Evolutionary conservation across 2,113 vertebrate genomes (phyloP).

Genomic region (Colinus virginianus): DNA sequence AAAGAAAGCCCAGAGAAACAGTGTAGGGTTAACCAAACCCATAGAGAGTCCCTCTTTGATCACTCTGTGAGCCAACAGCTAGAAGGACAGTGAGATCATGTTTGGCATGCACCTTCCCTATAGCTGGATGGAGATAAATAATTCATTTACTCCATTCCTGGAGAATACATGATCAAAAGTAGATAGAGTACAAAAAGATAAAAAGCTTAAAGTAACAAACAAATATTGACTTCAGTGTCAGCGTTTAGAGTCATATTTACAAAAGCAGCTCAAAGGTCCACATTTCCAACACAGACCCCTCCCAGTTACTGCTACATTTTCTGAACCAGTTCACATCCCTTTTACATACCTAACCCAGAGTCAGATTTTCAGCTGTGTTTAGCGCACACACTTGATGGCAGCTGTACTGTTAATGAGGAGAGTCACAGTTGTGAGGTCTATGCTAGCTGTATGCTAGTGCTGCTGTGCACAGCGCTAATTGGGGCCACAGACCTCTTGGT

Average conservation of each 20-base stretch:
- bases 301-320: background rate
- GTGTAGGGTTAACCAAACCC: background rate
- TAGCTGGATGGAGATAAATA: background rate
- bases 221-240: background rate
- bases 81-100: background rate
- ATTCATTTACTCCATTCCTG: background rate
- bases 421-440: background rate
- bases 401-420: slow-evolving; percentile 51
- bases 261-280: background rate
- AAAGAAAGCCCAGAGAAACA: background rate
- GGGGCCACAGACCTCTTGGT: slow-evolving; percentile 64
- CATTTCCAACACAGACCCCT: background rate
- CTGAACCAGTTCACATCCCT: background rate
- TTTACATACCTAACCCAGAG: background rate
- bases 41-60: background rate
- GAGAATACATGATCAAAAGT: background rate
- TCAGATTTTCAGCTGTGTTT: background rate
- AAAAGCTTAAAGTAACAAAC: background rate
- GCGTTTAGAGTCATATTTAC: background rate
- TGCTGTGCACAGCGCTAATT: slow-evolving; percentile 50
- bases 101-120: background rate
- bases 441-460: background rate
- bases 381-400: background rate
- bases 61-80: background rate
- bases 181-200: background rate